These are phyloP conservation scores for Lacanobia wlatinum DNA, from an alignment of 2,888 invertebrate genomes.

Conservation along the genomic window DNA sequence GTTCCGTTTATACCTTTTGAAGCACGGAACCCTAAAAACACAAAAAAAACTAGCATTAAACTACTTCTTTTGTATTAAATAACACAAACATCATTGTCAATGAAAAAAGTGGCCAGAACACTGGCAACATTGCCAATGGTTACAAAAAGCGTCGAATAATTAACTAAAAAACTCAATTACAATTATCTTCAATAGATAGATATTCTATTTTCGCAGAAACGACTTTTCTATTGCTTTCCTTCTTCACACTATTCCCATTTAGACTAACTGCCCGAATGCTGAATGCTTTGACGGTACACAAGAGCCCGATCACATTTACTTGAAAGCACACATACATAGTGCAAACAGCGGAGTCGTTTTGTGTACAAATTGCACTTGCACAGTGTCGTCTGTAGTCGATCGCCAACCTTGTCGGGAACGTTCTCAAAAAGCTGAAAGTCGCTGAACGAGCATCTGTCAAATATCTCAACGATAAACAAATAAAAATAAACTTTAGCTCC, in stretches of 20 bases:
- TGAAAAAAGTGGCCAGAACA: no score
- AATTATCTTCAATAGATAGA: no score
- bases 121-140: no score
- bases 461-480: neutral
- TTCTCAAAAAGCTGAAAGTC: conserved; percentile 9
- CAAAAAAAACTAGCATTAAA: no score
- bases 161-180: no score
- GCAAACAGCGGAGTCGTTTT: neutral
- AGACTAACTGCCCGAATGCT: no score
- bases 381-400: conserved; percentile 3
- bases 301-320: conserved; percentile 22
- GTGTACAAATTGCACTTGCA: conserved; percentile 21
- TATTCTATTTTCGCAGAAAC: no score
- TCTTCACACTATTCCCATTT: neutral
- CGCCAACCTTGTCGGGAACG: neutral
- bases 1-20: no score
- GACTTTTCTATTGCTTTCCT: neutral
- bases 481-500: conserved; percentile 10
- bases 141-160: no score
- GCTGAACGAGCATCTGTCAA: conserved; percentile 11
- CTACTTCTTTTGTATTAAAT: no score
- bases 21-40: no score
- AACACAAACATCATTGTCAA: neutral
- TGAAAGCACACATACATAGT: conserved; percentile 8
- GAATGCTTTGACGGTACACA: conserved; percentile 7